Conservation (phyloP, 2,113 vertebrate genomes). For the Aspidoscelis tigris region DNA sequence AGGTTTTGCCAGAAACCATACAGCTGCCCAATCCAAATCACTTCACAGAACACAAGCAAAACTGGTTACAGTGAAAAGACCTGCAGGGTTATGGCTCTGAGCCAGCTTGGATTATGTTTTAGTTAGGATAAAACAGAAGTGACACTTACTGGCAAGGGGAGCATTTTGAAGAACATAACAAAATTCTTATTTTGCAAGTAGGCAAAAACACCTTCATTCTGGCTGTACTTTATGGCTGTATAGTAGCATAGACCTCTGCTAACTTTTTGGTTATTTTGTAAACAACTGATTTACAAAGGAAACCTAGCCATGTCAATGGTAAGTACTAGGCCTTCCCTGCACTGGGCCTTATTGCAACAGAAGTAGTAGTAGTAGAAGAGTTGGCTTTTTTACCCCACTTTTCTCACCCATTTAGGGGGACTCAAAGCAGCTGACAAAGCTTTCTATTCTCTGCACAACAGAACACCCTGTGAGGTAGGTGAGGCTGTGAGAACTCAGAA, state of each 20-base stretch:
- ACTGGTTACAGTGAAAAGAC: conserved; percentile 37
- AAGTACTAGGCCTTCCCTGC: not conserved
- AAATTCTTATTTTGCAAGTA: conserved; percentile 43
- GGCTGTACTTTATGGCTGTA: no score
- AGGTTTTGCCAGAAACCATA: not conserved
- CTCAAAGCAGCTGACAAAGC: no score
- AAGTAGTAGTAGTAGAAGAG: no score
- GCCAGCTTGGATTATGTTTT: conserved; percentile 49
- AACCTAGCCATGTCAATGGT: not conserved
- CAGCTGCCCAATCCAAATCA: not conserved
- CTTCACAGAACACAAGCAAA: not conserved
- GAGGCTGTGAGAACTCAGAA: no score
- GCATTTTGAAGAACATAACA: conserved; percentile 53
- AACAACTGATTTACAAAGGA: not conserved
- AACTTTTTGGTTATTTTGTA: not conserved
- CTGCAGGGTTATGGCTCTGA: conserved; percentile 42
- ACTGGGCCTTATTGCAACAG: no score
- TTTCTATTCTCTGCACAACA: no score
- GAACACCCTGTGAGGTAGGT: no score
- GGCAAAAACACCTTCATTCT: conserved; percentile 38
- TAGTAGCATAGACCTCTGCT: not conserved
- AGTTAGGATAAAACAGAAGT: conserved; percentile 31
- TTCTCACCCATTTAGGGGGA: no score
- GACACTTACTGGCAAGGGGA: conserved; percentile 46
- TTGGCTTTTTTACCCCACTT: no score